These are phyloP conservation scores for Nymphalis polychloros DNA, from an alignment of 2,888 invertebrate species.

Conservation along the genomic window DNA sequence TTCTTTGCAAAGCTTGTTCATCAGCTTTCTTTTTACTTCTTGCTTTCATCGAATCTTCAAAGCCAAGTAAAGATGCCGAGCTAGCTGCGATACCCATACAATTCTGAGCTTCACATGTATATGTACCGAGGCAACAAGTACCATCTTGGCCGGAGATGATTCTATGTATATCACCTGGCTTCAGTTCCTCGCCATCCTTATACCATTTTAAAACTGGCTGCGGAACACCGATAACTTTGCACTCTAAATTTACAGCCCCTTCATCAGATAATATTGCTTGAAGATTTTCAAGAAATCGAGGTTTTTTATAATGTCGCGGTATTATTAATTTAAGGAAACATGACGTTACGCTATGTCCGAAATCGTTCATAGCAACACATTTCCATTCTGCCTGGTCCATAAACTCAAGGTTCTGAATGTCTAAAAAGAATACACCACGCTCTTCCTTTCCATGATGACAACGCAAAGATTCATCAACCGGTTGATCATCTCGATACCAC, in stretches of 20 bases:
- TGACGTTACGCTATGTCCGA: slow-evolving; percentile 93
- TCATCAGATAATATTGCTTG: slow-evolving; percentile 93
- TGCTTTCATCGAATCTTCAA: slow-evolving; percentile 86
- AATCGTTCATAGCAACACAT: slow-evolving; percentile 93
- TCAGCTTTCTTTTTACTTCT: slow-evolving; percentile 79
- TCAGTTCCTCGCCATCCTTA: slow-evolving; percentile 93
- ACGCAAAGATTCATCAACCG: slow-evolving; percentile 84
- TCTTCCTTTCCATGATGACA: slow-evolving; percentile 86
- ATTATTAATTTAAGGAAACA: slow-evolving; percentile 92
- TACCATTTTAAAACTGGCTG: slow-evolving; percentile 96
- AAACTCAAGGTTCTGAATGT: slow-evolving; percentile 88
- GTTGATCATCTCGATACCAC: slow-evolving; percentile 94
- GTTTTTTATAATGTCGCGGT: slow-evolving; percentile 94
- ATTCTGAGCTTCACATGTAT: slow-evolving; percentile 94
- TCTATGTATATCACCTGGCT: slow-evolving; percentile 94
- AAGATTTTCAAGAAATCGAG: slow-evolving; percentile 91
- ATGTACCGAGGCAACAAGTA: slow-evolving; percentile 93
- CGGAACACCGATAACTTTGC: slow-evolving; percentile 95
- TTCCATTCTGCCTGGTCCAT: slow-evolving; percentile 96
- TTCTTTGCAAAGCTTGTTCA: slow-evolving; percentile 83
- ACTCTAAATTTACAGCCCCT: slow-evolving; percentile 94
- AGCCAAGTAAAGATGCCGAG: slow-evolving; percentile 92
- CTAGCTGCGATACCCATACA: slow-evolving; percentile 95
- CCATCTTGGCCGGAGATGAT: slow-evolving; percentile 95
- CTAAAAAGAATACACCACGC: slow-evolving; percentile 86